Conservation (phyloP, 2,888 invertebrate genomes). For the Lithosia quadra region DNA sequence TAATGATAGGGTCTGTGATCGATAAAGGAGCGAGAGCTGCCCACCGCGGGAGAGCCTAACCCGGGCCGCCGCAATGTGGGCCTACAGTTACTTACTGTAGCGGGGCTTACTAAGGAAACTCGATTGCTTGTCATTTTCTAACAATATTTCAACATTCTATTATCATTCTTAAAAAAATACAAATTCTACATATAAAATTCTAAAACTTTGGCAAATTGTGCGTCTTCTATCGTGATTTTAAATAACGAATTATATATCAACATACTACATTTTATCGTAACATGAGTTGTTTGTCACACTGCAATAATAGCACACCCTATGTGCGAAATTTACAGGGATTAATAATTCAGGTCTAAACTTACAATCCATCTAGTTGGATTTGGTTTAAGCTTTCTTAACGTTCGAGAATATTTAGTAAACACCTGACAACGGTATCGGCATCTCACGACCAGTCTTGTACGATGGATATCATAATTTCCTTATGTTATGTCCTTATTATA, state of each 20-base stretch:
- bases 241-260: no score
- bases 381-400: neutral
- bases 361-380: no score
- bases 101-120: conserved; percentile 21
- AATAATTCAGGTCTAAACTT: no score
- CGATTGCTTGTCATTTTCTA: conserved; percentile 1
- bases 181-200: neutral
- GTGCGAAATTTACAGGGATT: no score
- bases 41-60: conserved; percentile 76
- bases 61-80: conserved; percentile 26
- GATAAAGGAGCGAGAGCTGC: conserved; percentile 73
- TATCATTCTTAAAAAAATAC: no score
- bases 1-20: conserved; percentile 83
- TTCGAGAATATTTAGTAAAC: conserved; percentile 31
- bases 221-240: no score
- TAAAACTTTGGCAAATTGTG: neutral
- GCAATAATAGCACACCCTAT: no score
- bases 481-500: conserved; percentile 37
- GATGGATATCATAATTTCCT: conserved; percentile 44
- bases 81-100: conserved; percentile 22
- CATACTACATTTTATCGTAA: no score
- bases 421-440: conserved; percentile 29
- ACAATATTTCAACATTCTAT: neutral
- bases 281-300: no score
- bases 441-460: conserved; percentile 30